Conservation (phyloP, 2,113 vertebrate genomes). For the Zingel zingel region DNA sequence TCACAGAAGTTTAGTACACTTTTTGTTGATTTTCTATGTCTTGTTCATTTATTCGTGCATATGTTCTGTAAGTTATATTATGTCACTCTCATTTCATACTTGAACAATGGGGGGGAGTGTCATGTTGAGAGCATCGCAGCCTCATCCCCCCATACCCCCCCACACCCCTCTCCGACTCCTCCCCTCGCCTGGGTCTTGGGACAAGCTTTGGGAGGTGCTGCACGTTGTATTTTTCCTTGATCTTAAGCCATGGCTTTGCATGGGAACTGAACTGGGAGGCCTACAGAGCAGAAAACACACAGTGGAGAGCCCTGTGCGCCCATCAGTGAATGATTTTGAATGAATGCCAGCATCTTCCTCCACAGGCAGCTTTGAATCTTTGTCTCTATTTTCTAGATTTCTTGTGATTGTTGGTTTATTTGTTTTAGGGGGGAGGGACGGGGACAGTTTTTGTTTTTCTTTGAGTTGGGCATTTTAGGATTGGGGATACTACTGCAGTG, state of each 20-base stretch:
- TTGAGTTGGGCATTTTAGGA: conserved; percentile 37
- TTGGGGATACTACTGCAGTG: conserved; percentile 29
- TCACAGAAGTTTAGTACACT: conserved; percentile 20
- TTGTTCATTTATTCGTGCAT: conserved; percentile 32
- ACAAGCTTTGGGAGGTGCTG: conserved; percentile 71
- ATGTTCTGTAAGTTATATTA: conserved; percentile 50
- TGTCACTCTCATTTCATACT: conserved; percentile 70
- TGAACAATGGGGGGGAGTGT: conserved; percentile 40
- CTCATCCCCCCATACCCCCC: no score
- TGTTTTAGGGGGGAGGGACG: background rate
- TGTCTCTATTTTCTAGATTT: conserved; percentile 74
- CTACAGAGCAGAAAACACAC: conserved; percentile 61
- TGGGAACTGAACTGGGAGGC: conserved; percentile 78
- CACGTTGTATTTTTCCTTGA: conserved; percentile 76
- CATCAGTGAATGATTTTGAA: conserved; percentile 69
- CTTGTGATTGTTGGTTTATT: conserved; percentile 49
- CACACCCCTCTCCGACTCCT: background rate
- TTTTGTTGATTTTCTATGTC: background rate
- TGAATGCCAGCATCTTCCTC: conserved; percentile 82
- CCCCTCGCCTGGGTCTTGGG: conserved; percentile 64
- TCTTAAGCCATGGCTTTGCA: conserved; percentile 83
- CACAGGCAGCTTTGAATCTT: conserved; percentile 81
- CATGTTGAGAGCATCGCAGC: background rate
- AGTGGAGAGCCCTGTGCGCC: conserved; percentile 48
- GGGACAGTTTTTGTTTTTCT: conserved; percentile 15